phyloP scores from a whole-genome alignment of 1,140 invertebrate genomes.

The Dinoponera quadriceps region DNA sequence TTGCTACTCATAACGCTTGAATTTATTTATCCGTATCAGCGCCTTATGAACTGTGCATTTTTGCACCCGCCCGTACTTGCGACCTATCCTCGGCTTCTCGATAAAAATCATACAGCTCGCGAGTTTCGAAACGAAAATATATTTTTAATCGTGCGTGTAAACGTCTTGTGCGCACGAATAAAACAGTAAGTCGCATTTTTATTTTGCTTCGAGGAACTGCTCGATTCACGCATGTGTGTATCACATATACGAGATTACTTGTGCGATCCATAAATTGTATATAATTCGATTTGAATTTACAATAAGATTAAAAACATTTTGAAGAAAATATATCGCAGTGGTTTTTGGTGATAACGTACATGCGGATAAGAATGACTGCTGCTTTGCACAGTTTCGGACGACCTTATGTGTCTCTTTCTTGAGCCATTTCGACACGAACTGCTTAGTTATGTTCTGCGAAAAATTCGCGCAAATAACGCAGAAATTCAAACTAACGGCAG shows the following conservation, averaged over 20 bases:
- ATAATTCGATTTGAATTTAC: slow-evolving; percentile 4
- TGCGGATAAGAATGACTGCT: neutral
- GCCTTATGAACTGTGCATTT: neutral
- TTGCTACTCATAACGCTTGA: neutral
- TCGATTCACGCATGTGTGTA: neutral
- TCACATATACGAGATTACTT: too few species aligned
- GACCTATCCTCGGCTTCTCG: neutral
- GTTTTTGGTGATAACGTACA: neutral
- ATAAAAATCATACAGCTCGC: too few species aligned
- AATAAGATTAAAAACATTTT: neutral
- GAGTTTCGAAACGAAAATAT: neutral
- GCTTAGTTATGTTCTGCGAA: neutral
- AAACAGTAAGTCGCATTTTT: neutral
- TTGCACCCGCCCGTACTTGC: neutral
- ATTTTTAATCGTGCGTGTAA: too few species aligned
- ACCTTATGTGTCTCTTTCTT: neutral
- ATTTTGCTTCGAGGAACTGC: neutral
- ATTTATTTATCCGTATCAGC: neutral
- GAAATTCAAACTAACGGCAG: too few species aligned
- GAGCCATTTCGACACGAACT: neutral
- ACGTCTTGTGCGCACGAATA: neutral
- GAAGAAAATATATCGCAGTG: neutral
- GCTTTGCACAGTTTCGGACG: neutral
- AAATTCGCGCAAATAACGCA: too few species aligned
- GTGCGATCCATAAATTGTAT: too few species aligned